A percentile compares a stretch with the other conserved stretches of the same genome.
phyloP scores from a whole-genome alignment of 2,113 vertebrate genomes.

The Chaetorhynchus papuensis region DNA sequence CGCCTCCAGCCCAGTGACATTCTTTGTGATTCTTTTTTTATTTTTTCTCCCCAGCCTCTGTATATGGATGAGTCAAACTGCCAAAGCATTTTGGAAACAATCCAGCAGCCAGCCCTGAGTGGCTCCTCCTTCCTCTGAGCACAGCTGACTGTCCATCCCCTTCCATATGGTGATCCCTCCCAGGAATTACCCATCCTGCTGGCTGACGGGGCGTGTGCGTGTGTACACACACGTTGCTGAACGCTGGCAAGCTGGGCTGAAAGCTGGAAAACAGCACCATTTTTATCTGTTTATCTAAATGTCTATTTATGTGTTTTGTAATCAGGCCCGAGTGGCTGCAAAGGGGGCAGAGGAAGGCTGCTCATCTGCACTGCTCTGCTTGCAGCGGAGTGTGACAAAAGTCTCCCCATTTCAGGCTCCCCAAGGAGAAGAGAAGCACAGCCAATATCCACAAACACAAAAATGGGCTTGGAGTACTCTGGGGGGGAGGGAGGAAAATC shows the following conservation, averaged over 20 bases:
- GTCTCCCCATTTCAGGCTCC: accelerated
- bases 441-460: neutral
- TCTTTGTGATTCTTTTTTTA: neutral
- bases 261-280: neutral
- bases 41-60: neutral
- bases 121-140: neutral
- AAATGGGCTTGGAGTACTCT: neutral
- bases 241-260: accelerated
- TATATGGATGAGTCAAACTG: neutral
- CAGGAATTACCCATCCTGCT: neutral
- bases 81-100: neutral
- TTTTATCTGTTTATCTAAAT: neutral
- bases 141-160: neutral
- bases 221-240: neutral
- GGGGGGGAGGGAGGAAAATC: neutral
- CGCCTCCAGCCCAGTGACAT: neutral
- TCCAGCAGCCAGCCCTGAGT: neutral
- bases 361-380: accelerated
- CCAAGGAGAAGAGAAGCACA: neutral
- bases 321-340: neutral
- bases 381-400: neutral
- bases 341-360: neutral
- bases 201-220: neutral
- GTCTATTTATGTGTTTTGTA: neutral
- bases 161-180: neutral